Conservation (phyloP, 2,797 vertebrate genomes). For the Notoglanidium macrostoma region DNA sequence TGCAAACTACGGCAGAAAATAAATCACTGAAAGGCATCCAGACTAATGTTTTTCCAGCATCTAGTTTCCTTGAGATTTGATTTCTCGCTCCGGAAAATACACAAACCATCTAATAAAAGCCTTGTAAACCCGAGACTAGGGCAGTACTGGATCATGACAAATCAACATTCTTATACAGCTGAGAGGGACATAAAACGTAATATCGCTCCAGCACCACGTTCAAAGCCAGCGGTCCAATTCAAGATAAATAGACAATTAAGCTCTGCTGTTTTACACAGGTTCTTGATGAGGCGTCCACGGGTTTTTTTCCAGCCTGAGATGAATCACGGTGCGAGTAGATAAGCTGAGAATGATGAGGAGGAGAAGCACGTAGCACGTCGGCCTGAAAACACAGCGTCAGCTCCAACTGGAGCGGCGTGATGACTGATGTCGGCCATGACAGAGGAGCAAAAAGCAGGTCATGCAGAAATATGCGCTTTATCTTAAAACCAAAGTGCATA, state of each 20-base stretch:
- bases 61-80: background rate
- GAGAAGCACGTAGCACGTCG: background rate
- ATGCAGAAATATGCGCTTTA: slow-evolving; percentile 14
- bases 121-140: background rate
- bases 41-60: background rate
- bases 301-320: slow-evolving; percentile 11
- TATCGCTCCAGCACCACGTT: background rate
- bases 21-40: background rate
- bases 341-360: slow-evolving; percentile 14
- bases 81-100: background rate
- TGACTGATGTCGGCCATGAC: slow-evolving; percentile 19
- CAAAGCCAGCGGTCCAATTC: slow-evolving; percentile 8
- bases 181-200: background rate
- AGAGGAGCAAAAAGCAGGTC: background rate
- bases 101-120: background rate
- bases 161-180: background rate
- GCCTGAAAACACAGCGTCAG: slow-evolving; percentile 17
- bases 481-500: slow-evolving; percentile 16
- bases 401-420: background rate
- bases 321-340: slow-evolving; percentile 24
- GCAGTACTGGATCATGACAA: background rate
- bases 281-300: background rate
- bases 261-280: background rate
- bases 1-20: background rate
- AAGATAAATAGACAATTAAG: slow-evolving; percentile 3